Evolutionary conservation across 2,113 vertebrate genomes (phyloP), one percentile per base, ranked within the genome.

Genomic region (Gnathochromis pfefferi): DNA sequence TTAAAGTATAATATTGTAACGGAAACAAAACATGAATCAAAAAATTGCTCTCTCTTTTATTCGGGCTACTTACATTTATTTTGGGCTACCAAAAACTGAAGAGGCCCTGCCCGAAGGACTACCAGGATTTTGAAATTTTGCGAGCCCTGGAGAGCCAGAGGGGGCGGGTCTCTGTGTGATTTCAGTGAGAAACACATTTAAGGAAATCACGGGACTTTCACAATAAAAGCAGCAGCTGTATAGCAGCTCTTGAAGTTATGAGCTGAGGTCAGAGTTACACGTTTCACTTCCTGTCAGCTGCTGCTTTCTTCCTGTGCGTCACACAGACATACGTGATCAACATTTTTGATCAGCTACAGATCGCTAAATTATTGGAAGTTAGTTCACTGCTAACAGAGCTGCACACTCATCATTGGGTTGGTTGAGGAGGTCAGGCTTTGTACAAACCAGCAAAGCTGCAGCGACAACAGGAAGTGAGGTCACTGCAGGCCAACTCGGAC

Each of bases 391-490:
- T 51, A 49, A 47, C 26, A 51, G 21, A 84, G 21, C 60, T 45
- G 40, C 16, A 54, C 26, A 58, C 68, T 75, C 9, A 38, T 90
- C 31, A 86, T 83, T 88, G 51, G 80, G 80, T 83, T 87, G 82
- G 13, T 55, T 5, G 7, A 45, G 8, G 3, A 8, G 21, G 7
- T 58, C 6, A 2, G 31, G 21, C 68, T 85, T 31, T 38, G 54
- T 84, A 87, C 84, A 86, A 91, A 91, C 87, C 87, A 38, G 82
- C 17, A 11, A 31, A 35, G 51, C 68, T 14, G 26, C 84, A 17
- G 83, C 54, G 14, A 79, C 7, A 9, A 57, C 40, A 73, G 89
- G 80, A 80, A 85, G 53, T 81, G 81, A 86, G 42, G 80, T 88
- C 42, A 85, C 86, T 75, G 60, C 53, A 42, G 47, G 54, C 26